Conservation (phyloP, 1,140 invertebrate species). For the Pachypeltis micranthus region DNA sequence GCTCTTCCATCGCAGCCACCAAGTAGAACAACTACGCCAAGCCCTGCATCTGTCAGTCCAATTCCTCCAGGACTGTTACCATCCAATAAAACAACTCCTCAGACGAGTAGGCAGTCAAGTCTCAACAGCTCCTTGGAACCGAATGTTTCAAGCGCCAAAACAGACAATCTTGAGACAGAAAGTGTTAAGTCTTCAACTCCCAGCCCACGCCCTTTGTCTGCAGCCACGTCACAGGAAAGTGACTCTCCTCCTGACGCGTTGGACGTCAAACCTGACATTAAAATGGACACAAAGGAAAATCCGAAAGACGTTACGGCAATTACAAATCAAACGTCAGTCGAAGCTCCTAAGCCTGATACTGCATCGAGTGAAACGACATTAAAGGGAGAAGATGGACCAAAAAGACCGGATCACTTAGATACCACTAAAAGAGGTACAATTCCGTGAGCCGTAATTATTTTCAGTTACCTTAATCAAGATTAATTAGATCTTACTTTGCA, state of each 20-base stretch:
- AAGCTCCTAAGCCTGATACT: too few species aligned
- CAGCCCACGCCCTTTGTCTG: too few species aligned
- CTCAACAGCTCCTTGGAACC: conserved; percentile 4
- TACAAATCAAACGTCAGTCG: too few species aligned
- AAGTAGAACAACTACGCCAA: not conserved
- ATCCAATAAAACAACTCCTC: not conserved
- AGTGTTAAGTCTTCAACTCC: not conserved
- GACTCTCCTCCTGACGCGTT: not conserved
- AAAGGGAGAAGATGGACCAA: not conserved
- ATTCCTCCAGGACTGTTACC: not conserved
- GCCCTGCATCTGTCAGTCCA: not conserved
- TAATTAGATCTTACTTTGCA: too few species aligned
- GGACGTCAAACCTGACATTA: not conserved
- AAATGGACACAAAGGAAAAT: too few species aligned
- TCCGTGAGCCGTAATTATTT: too few species aligned
- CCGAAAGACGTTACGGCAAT: too few species aligned
- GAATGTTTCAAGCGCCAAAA: conserved; percentile 14
- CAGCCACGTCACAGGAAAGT: not conserved
- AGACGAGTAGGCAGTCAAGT: conserved; percentile 8
- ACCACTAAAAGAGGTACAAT: not conserved
- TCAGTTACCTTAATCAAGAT: too few species aligned
- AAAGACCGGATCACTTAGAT: not conserved
- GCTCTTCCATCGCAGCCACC: not conserved
- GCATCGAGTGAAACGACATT: not conserved
- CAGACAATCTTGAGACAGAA: not conserved